Evolutionary conservation across 1,140 invertebrate genomes (phyloP), one percentile per base, ranked within the genome.

Genomic region (Venustaconcha ellipsiformis): DNA sequence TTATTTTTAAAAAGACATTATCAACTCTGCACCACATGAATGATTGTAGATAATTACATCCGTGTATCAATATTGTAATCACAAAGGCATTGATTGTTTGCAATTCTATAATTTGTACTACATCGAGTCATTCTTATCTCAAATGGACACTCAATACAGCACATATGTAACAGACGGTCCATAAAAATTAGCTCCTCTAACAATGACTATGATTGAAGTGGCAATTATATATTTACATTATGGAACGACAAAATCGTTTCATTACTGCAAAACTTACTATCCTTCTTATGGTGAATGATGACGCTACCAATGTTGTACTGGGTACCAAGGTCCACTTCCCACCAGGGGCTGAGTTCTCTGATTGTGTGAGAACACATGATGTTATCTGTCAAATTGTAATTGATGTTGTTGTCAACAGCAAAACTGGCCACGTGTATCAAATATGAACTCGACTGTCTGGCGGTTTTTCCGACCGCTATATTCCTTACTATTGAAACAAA

Each of bases 391-490:
- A 60, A 63, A 4, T 11, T 55, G 37, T 30, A 23, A 23, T n/a
- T 55, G 12, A 30, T 74, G 55, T 67, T 68, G 5, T 58, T 67
- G 26, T 74, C 72, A 2, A 74, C 72, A 18, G 26, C 72, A 13
- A 68, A 62, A 17, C 60, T 59, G 18, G 65, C 20, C 30, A 6
- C 1, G 14, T 58, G 48, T 20, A 18, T 13, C 63, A 18, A 26
- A 20, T 26, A 12, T 12, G n/a, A 20, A 6, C 59, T 63, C 17
- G 65, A 68, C 17, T 68, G 58, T 0, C 30, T 69, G 26, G 67
- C 56, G 23, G 70, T 37, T 48, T 76, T 76, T 11, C 74, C 74
- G 30, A 65, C 67, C 18, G 74, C 74, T 23, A 76, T 76, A 37
- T 76, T 75, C 57, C 57, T 70, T 14, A 65, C 74, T 76, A 20